Conservation (phyloP, 1,140 invertebrate genomes). For the Dendroctonus valens region DNA sequence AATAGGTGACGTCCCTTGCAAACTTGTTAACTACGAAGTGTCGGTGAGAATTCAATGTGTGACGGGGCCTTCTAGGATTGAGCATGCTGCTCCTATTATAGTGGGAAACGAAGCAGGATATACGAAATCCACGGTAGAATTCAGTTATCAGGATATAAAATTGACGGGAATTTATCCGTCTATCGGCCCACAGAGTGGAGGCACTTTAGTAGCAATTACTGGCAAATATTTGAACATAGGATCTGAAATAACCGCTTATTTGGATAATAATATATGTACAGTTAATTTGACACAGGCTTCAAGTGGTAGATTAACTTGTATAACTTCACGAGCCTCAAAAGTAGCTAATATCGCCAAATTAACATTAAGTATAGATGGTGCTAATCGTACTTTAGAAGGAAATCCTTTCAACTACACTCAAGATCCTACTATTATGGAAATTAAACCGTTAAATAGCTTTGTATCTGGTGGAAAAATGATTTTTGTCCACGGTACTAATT, state of each 20-base stretch:
- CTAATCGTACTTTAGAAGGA: conserved; percentile 67
- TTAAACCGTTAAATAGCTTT: conserved; percentile 84
- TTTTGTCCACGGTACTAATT: conserved; percentile 87
- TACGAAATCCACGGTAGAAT: conserved; percentile 84
- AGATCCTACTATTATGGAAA: conserved; percentile 92
- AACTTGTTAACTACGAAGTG: conserved; percentile 84
- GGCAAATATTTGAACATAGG: conserved; percentile 94
- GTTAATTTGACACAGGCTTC: conserved; percentile 87
- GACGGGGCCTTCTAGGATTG: conserved; percentile 74
- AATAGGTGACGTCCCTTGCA: conserved; percentile 87
- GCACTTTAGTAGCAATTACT: conserved; percentile 86
- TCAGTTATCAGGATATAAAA: conserved; percentile 85
- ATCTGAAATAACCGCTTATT: conserved; percentile 78
- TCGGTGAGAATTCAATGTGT: conserved; percentile 88
- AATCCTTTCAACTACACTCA: conserved; percentile 84
- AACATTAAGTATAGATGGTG: conserved; percentile 80
- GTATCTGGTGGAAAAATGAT: conserved; percentile 90
- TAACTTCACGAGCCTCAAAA: conserved; percentile 70
- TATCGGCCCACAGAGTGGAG: conserved; percentile 90
- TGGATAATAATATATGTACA: conserved; percentile 86
- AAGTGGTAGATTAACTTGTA: conserved; percentile 83
- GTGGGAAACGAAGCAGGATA: conserved; percentile 87
- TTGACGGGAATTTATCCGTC: conserved; percentile 78
- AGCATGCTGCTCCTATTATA: conserved; percentile 76
- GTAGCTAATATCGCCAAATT: conserved; percentile 62